Base-by-base conservation (phyloP, 1,140 invertebrate species). In the Liolophura sinensis region DNA sequence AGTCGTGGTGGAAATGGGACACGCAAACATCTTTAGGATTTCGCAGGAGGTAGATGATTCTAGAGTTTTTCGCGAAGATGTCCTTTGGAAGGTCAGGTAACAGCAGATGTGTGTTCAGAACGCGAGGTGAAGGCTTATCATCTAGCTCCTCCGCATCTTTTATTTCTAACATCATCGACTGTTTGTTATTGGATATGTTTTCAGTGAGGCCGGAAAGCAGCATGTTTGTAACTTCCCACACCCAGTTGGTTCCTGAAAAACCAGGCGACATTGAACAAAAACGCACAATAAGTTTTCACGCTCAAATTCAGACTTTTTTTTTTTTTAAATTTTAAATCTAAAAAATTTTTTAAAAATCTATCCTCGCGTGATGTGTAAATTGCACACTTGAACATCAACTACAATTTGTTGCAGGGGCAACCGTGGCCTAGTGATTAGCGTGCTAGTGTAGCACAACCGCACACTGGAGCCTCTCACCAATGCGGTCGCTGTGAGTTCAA, bases 1-100 rank as follows among this genome's bases (percentile, higher is more conserved):
- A 9, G 31, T 40, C 40, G 25, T 72, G 70, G 54, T 72, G 59
- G 61, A 67, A 78, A 40, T 64, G 58, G 0, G 76, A 78, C 51
- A 78, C 76, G 0, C 60, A 66, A 0, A 70, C 60, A 64, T 78
- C 76, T 67, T 76, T 76, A 0, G 73, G 70, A 52, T 78, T 74
- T 27, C 76, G 62, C 20, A 69, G 62, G 14, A 75, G 24, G 49
- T 72, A 70, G 20, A 78, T 60, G 11, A 76, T 62, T 55, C 70
- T 71, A 18, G 46, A 49, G 20, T 66, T 67, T 56, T 72, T 72
- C 12, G 69, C 68, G 15, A 67, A 50, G 1, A 71, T 62, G 48
- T 71, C 61, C 11, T 25, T 5, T 1, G 77, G 77, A 27, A 78
- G 60, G 6, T 73, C 64, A 48, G 64, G 18, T 65, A 73, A 74